Evolutionary conservation across 2,797 vertebrate species (phyloP).

Genomic region (Peromyscus eremicus): DNA sequence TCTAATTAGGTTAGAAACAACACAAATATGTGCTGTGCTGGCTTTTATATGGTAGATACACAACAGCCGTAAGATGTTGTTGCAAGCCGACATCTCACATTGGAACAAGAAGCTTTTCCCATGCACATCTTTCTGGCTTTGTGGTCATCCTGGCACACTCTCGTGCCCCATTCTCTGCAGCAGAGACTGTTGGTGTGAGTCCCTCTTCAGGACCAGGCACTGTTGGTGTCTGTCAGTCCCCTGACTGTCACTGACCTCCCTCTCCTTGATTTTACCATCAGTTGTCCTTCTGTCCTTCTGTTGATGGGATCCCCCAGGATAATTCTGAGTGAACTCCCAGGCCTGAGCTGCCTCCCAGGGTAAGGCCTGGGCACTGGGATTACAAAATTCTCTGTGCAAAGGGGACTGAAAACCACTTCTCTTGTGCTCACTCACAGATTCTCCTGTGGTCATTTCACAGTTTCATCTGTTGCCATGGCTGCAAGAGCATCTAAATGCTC

Average conservation of each 20-base stretch:
- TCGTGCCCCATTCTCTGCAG: background rate
- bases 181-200: accelerated
- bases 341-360: no score
- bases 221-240: accelerated
- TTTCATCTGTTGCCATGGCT: background rate
- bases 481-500: background rate
- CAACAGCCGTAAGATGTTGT: background rate
- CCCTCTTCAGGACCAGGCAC: no score
- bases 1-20: background rate
- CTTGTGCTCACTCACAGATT: background rate
- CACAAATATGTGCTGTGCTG: background rate
- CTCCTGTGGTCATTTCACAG: background rate
- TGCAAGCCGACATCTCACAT: background rate
- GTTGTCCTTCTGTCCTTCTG: background rate
- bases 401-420: background rate
- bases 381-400: background rate
- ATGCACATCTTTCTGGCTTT: background rate
- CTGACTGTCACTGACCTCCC: background rate
- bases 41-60: background rate
- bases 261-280: background rate
- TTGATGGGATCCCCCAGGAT: background rate
- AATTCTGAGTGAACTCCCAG: background rate
- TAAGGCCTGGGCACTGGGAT: background rate
- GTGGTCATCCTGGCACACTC: background rate
- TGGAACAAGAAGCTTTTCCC: background rate